These are phyloP conservation scores for Bombylius major DNA, from an alignment of 2,888 invertebrate genomes.

Conservation along the genomic window DNA sequence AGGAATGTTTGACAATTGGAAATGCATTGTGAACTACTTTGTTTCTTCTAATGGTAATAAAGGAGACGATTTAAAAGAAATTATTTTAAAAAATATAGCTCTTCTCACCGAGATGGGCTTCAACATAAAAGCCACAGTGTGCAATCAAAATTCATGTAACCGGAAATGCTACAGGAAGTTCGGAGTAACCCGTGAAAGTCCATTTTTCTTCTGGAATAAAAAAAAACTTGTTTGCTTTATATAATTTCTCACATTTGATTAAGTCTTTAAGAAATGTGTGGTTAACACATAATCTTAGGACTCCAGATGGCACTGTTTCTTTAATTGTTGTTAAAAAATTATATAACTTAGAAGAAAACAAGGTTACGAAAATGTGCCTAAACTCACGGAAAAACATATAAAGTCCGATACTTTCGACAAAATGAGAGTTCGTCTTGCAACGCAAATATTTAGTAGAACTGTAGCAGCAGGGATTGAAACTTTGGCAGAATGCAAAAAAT, in stretches of 20 bases:
- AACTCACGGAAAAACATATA: background rate
- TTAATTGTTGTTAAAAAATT: constrained; percentile 3
- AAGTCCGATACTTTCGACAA: constrained; percentile 1
- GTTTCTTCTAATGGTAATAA: too few relatives aligned
- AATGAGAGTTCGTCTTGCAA: constrained; percentile 2
- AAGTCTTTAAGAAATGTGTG: background rate
- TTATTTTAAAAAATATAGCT: too few relatives aligned
- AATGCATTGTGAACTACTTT: too few relatives aligned
- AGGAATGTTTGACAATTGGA: too few relatives aligned
- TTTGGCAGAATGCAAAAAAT: background rate
- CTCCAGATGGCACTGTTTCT: background rate
- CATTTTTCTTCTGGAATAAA: background rate
- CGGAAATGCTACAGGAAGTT: background rate
- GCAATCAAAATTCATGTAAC: background rate
- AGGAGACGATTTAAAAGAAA: too few relatives aligned
- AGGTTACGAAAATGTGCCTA: constrained; percentile 1
- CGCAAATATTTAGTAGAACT: background rate
- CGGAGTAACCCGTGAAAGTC: background rate
- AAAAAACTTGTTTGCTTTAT: constrained; percentile 4
- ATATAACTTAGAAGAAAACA: background rate
- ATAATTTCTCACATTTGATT: constrained; percentile 2
- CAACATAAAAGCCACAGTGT: background rate
- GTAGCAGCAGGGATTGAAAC: background rate
- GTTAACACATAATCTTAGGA: background rate
- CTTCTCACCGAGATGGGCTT: background rate